These are phyloP conservation scores for Marmota flaviventris DNA, from an alignment of 2,113 vertebrate species.

Conservation along the genomic window DNA sequence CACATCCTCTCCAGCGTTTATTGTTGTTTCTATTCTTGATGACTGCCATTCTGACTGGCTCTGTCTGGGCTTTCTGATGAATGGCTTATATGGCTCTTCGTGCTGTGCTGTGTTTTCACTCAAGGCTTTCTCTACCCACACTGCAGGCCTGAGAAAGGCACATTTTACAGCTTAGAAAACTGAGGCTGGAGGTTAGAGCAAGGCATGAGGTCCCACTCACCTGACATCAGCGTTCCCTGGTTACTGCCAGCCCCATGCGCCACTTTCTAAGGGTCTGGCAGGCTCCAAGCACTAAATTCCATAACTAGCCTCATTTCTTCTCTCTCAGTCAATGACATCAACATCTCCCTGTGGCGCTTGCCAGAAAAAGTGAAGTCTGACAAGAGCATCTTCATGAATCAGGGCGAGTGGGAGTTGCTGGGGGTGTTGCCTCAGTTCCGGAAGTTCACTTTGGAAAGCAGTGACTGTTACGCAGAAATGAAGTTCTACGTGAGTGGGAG, in stretches of 20 bases:
- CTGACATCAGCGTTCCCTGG: too few species aligned
- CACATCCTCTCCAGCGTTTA: too few species aligned
- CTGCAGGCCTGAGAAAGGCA: background rate
- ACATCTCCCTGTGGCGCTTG: conserved; percentile 95
- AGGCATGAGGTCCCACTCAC: background rate
- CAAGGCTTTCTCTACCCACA: background rate
- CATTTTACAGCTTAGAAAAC: background rate
- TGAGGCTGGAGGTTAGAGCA: background rate
- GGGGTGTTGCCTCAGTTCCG: conserved; percentile 92
- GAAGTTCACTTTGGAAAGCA: conserved; percentile 93
- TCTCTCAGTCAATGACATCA: conserved; percentile 95
- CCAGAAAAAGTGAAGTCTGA: conserved; percentile 94
- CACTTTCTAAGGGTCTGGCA: fast-evolving
- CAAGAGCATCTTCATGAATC: conserved; percentile 96
- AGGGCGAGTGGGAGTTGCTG: conserved; percentile 99
- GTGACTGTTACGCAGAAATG: conserved; percentile 94
- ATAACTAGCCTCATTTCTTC: background rate
- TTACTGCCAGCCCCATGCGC: fast-evolving
- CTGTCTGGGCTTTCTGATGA: background rate
- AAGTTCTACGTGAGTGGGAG: conserved; percentile 94
- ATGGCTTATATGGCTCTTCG: background rate
- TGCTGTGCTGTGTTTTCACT: background rate
- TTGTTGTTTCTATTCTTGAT: too few species aligned
- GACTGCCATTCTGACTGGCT: too few species aligned
- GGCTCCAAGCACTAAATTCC: background rate